Evolutionary conservation across 2,113 vertebrate genomes (phyloP), one percentile per base, ranked within the genome.

Genomic region (Oreochromis tanganicae): DNA sequence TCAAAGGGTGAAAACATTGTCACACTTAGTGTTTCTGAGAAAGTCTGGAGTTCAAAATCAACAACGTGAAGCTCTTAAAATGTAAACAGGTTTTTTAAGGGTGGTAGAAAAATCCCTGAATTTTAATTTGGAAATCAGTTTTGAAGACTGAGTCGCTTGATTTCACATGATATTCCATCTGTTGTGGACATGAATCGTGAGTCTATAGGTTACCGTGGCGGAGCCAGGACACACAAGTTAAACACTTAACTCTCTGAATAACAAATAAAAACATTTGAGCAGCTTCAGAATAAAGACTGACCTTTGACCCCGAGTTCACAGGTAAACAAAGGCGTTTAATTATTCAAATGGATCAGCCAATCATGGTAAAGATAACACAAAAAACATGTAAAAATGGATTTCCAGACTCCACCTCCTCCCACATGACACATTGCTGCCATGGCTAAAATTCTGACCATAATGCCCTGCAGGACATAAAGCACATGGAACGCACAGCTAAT

Each of bases 401-500:
- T 63, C 59, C 16, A 36, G 29, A 19, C 16, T 63, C 29, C 59
- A 10, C 29, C 59, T 19, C 59, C 16, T 43, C 19, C 4, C 8
- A 41, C n/a, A 36, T 71, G 27, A 32, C 27, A 13, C n/a, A 17
- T 21, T 43, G 73, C 73, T 54, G 52, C 48, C 17, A n/a, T 84
- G 43, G 17, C 5, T 81, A 63, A 17, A 11, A 87, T 73, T 82
- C 80, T 85, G 85, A 87, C 87, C 91, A 92, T 21, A 91, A 81
- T 82, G 43, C 85, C 32, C 85, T 86, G 68, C 24, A 29, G 16
- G 57, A 61, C 24, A 59, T 59, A 63, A 32, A 52, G 85, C 2
- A 10, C 52, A 54, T 54, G 29, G 34, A 11, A 17, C 27, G 66
- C 17, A 16, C 13, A 27, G 21, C 3, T 68, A 83, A 81, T 36